Conservation (phyloP, 2,797 vertebrate species). For the Eospalax fontanierii region DNA sequence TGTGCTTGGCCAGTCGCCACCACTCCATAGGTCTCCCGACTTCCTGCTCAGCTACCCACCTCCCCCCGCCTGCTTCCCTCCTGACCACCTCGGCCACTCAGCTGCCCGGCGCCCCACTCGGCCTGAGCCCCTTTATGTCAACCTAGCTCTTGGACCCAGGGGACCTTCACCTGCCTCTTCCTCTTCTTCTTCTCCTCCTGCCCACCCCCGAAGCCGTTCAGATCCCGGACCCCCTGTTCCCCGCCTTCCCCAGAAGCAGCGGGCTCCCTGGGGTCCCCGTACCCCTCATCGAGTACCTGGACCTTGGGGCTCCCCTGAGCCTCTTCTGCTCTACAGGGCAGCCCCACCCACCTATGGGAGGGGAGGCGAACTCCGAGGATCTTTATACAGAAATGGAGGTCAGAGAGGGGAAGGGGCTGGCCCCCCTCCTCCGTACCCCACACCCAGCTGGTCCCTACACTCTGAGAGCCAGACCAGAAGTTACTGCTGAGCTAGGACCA, state of each 20-base stretch:
- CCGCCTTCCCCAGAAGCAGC: conserved; percentile 80
- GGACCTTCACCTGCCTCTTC: conserved; percentile 82
- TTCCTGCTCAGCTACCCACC: conserved; percentile 81
- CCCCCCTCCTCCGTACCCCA: conserved; percentile 88
- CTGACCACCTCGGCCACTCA: conserved; percentile 87
- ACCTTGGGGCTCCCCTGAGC: conserved; percentile 77
- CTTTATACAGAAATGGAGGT: conserved; percentile 77
- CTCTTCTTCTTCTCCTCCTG: conserved; percentile 81
- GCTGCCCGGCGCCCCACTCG: conserved; percentile 79
- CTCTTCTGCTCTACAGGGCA: conserved; percentile 78
- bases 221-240: conserved; percentile 78
- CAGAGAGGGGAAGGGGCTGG: conserved; percentile 86
- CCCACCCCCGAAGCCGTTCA: conserved; percentile 81
- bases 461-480: conserved; percentile 92
- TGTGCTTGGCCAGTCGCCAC: conserved; percentile 81
- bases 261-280: conserved; percentile 66
- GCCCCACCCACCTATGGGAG: conserved; percentile 83
- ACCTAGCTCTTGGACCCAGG: conserved; percentile 87
- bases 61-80: conserved; percentile 80
- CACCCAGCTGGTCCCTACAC: conserved; percentile 91
- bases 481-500: conserved; percentile 89
- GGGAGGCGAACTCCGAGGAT: conserved; percentile 70
- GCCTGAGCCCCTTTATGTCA: conserved; percentile 92
- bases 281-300: conserved; percentile 80
- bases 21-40: conserved; percentile 84